Base-by-base conservation (phyloP, 1,140 invertebrate genomes). In the Venustaconcha ellipsiformis region DNA sequence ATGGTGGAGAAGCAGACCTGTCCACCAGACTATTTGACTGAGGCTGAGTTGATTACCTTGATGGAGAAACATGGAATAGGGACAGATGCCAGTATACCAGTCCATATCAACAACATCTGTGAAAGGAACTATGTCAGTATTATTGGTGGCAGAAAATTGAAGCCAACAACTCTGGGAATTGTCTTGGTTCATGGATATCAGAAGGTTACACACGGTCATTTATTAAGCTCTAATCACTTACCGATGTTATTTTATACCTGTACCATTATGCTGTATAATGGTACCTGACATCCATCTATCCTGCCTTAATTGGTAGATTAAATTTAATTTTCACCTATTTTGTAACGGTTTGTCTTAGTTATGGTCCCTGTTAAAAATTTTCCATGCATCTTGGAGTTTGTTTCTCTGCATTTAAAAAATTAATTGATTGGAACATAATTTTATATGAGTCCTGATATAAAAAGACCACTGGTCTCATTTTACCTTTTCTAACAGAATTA, bases 61-160 rank as follows among this genome's bases (percentile, higher is more conserved):
- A 89, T 88, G 88, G 99, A 99, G 91, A 98, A 99, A 88, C 97
- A 99, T 90, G 98, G 98, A 0, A 99, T 99, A 80, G 98, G 98
- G 5, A 99, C 98, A 0, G 98, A 99, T 91, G 98, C 98, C 57
- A 99, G 97, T 0, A 99, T 99, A 84, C 97, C 99, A 0, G 97
- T 99, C n/a, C 99, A 99, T 88, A 99, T 99, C 81, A 99, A 99
- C 88, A 99, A 99, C 87, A 99, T 99, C 77, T 97, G 96, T 83
- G 96, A 97, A 90, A 91, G 99, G 75, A 99, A 99, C 92, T 99
- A 99, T 90, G 98, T 99, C 2, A 85, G 66, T 56, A 85, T 91
- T 63, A 85, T 86, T 11, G 78, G 84, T 71, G 89, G 90, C 5
- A 82, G 92, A 6, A 87, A 86, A 72, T 92, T 99, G 15, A 94